Base-by-base conservation (phyloP, 2,797 vertebrate genomes). In the Vultur gryphus region DNA sequence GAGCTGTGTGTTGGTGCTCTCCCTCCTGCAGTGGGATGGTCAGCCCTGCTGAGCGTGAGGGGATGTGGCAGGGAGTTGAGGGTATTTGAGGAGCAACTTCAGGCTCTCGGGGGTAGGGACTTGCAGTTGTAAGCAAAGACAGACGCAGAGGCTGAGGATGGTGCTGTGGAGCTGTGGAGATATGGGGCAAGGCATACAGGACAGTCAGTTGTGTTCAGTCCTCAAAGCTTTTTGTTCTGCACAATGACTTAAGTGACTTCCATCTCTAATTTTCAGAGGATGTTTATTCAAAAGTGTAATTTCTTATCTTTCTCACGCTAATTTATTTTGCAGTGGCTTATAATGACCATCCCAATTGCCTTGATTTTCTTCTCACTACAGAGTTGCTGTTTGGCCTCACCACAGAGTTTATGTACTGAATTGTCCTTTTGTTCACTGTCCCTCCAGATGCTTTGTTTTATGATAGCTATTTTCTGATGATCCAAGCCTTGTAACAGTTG, bases 391-490 rank as follows among this genome's bases (percentile, higher is more conserved):
- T 87, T 92, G 87, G 64, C 64, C 48, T 70, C 2, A 0, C 52
- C 21, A 7, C 31, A 17, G 58, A 77, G 25, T 91, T 95, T 58
- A 26, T 64, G 49, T 70, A 51, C 71, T 61, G 14, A 77, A 89
- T 16, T 87, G 76, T 71, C 76, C 69, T 93, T 67, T 77, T 37
- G 71, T 71, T 89, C 14, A 6, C 69, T 89, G 61, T 58, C 77
- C n/a, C 9, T 93, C 35, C 92, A 90, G 80, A 89, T 90, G 85
- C 88, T 92, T 93, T 84, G 44, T 72, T 89, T 89, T 94, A 80
- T 58, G 55, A 52, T 52, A 66, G 59, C 71, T 83, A 4, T 90
- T 92, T 84, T 89, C 16, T 77, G 84, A 64, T 87, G 78, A 64
- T 52, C 39, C 51, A 79, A 77, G 37, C 29, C 41, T 70, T 66